Conservation (phyloP, 2,113 vertebrate genomes). For the Passer montanus region DNA sequence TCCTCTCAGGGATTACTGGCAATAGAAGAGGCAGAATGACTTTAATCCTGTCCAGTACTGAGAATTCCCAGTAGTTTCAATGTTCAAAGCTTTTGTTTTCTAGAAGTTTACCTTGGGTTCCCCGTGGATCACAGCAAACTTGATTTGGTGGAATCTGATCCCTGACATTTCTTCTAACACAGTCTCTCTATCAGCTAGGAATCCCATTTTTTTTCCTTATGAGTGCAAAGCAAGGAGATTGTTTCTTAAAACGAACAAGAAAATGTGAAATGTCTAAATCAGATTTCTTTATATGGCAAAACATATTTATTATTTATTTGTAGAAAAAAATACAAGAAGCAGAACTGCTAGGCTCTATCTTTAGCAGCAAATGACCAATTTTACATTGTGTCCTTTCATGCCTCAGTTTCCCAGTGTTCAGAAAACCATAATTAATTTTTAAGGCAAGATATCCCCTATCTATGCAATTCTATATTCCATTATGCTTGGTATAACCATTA, state of each 20-base stretch:
- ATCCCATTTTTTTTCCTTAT: neutral
- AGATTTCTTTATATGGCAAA: neutral
- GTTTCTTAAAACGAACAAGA: neutral
- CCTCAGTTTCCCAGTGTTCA: conserved; percentile 16
- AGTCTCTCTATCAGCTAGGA: neutral
- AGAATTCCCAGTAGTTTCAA: conserved; percentile 18
- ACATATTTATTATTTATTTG: neutral
- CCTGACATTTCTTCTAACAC: conserved; percentile 21
- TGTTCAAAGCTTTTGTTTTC: conserved; percentile 27
- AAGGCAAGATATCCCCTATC: neutral
- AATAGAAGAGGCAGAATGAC: conserved; percentile 12
- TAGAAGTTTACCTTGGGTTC: conserved; percentile 24
- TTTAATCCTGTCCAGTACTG: conserved; percentile 43
- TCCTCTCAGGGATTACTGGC: neutral
- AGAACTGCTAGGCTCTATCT: neutral
- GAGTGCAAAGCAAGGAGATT: neutral
- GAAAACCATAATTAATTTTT: neutral
- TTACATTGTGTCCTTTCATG: neutral
- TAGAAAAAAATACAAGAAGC: neutral
- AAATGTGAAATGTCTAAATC: neutral
- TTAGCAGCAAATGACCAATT: neutral
- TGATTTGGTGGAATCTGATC: conserved; percentile 40
- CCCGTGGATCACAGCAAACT: conserved; percentile 22
- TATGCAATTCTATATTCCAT: neutral
- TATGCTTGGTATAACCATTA: conserved; percentile 7